phyloP scores from a whole-genome alignment of 2,113 vertebrate genomes.

The Cynocephalus volans region DNA sequence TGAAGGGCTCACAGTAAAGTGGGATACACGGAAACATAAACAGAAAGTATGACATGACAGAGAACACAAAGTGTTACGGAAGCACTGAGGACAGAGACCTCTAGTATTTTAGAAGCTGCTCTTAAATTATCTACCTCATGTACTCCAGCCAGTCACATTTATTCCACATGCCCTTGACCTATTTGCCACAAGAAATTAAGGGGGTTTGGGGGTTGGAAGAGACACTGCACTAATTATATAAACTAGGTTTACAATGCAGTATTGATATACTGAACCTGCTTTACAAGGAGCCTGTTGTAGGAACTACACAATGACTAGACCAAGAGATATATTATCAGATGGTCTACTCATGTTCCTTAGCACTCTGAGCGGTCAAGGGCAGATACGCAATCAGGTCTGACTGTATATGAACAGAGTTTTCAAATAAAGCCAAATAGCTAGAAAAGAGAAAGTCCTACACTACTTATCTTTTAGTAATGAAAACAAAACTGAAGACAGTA shows the following conservation, averaged over 20 bases:
- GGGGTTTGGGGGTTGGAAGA: neutral
- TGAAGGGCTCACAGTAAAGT: neutral
- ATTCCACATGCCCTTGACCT: slow-evolving; percentile 77
- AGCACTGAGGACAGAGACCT: neutral
- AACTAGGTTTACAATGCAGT: slow-evolving; percentile 80
- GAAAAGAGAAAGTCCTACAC: slow-evolving; percentile 59
- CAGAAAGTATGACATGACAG: neutral
- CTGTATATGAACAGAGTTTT: slow-evolving; percentile 67
- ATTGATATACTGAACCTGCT: slow-evolving; percentile 81
- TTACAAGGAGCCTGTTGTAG: slow-evolving; percentile 84
- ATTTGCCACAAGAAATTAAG: slow-evolving; percentile 65
- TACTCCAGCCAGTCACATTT: slow-evolving; percentile 61
- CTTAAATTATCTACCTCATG: neutral
- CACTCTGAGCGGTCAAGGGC: slow-evolving; percentile 84
- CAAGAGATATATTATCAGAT: slow-evolving; percentile 85
- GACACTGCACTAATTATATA: slow-evolving; percentile 74
- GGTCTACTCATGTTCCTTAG: slow-evolving; percentile 82
- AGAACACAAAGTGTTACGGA: neutral
- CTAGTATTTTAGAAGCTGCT: neutral
- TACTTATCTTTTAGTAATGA: slow-evolving; percentile 46
- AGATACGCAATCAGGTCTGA: slow-evolving; percentile 27
- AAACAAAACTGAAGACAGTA: slow-evolving; percentile 60
- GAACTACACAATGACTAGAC: slow-evolving; percentile 83
- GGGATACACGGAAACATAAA: neutral
- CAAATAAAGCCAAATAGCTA: slow-evolving; percentile 72